Evolutionary conservation across 2,113 vertebrate species (phyloP).

Genomic region (Arenaria interpres): DNA sequence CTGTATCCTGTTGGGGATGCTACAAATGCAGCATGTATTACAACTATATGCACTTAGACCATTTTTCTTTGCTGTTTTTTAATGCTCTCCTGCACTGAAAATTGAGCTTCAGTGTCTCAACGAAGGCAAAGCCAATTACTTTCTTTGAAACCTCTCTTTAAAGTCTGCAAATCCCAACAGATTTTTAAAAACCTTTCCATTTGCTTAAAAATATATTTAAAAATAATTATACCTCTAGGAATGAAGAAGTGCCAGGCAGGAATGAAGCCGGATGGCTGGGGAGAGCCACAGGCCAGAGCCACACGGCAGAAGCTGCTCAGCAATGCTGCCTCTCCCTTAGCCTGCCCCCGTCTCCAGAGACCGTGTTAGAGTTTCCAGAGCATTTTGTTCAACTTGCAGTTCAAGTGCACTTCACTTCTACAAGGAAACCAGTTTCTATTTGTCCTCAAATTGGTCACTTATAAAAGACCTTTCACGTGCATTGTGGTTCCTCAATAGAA

Average conservation of each 20-base stretch:
- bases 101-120: slow-evolving; percentile 26
- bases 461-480: neutral
- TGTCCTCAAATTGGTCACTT: slow-evolving; percentile 15
- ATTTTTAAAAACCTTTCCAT: slow-evolving; percentile 22
- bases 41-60: slow-evolving; percentile 55
- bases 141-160: slow-evolving; percentile 41
- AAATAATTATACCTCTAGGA: neutral
- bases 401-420: slow-evolving; percentile 21
- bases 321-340: neutral
- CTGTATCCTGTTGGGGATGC: slow-evolving; percentile 43
- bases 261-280: neutral
- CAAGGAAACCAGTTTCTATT: neutral
- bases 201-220: slow-evolving; percentile 11
- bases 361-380: neutral
- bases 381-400: neutral
- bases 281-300: neutral
- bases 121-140: slow-evolving; percentile 31
- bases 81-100: slow-evolving; percentile 43
- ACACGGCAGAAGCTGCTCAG: neutral
- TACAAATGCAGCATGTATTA: slow-evolving; percentile 37
- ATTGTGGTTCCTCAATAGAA: neutral
- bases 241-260: neutral
- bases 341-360: neutral
- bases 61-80: slow-evolving; percentile 62
- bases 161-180: slow-evolving; percentile 23